A percentile compares a stretch with the other conserved stretches of the same genome.
Conservation (phyloP, 2,888 invertebrate genomes). For the Cephus spinipes region DNA sequence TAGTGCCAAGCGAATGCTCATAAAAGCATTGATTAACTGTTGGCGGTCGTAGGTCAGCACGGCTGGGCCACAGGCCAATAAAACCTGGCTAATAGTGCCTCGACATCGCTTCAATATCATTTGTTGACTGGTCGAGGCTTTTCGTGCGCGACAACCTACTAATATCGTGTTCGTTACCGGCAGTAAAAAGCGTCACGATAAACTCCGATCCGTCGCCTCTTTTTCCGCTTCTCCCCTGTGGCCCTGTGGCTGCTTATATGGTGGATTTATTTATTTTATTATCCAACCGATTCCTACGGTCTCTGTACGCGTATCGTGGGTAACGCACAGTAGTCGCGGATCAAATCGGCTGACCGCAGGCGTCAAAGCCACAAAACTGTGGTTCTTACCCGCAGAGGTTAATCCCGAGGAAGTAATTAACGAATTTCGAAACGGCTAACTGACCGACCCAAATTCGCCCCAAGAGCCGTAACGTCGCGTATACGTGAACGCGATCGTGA, state of each 20-base stretch:
- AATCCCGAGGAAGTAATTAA: constrained; percentile 38
- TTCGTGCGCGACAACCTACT: constrained; percentile 1
- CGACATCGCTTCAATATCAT: constrained; percentile 42
- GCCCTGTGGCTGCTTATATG: too few relatives aligned
- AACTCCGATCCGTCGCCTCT: too few relatives aligned
- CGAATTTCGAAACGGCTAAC: constrained; percentile 25
- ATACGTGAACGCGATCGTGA: too few relatives aligned
- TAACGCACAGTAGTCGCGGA: constrained; percentile 36
- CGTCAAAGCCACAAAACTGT: constrained; percentile 24
- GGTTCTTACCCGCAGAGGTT: constrained; percentile 26
- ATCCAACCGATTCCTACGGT: too few relatives aligned
- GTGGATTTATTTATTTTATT: too few relatives aligned
- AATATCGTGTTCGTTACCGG: too few relatives aligned
- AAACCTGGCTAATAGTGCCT: constrained; percentile 52
- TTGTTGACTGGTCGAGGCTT: constrained; percentile 21
- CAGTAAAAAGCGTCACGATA: too few relatives aligned
- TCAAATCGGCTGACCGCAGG: constrained; percentile 34
- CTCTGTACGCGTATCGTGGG: too few relatives aligned
- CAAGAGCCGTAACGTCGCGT: too few relatives aligned
- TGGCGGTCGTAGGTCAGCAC: constrained; percentile 55
- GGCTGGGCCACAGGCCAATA: constrained; percentile 47
- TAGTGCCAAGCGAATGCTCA: constrained; percentile 49
- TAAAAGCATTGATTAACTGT: constrained; percentile 64
- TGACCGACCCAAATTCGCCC: too few relatives aligned
- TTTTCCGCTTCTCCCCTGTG: too few relatives aligned